Percentiles rank a stretch among this genome's conserved stretches.
Conservation (phyloP, 2,888 invertebrate species). For the Drosophila prostipennis region DNA sequence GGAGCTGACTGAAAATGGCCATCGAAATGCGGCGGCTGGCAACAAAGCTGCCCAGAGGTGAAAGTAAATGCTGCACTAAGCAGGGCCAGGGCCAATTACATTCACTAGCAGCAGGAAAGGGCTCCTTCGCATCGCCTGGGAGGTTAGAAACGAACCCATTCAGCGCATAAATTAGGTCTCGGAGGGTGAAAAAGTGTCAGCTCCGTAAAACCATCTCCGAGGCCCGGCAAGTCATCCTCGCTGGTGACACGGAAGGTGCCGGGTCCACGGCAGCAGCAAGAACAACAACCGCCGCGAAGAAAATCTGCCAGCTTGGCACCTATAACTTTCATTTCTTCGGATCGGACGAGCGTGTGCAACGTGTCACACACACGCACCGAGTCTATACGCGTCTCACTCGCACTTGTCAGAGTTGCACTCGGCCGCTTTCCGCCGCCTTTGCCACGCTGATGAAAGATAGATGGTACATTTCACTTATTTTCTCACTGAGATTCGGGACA, state of each 20-base stretch:
- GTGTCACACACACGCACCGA: slow-evolving; percentile 65
- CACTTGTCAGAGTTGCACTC: slow-evolving; percentile 56
- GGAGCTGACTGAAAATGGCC: slow-evolving; percentile 17
- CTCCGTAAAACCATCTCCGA: neutral
- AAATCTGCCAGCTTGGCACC: slow-evolving; percentile 84
- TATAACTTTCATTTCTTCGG: slow-evolving; percentile 81
- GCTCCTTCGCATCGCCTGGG: slow-evolving; percentile 14
- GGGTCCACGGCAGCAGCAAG: slow-evolving; percentile 31
- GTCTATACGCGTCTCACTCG: slow-evolving; percentile 65
- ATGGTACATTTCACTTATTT: neutral
- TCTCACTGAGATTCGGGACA: slow-evolving; percentile 13
- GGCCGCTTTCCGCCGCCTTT: slow-evolving; percentile 51
- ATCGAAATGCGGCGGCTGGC: neutral
- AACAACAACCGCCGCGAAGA: slow-evolving; percentile 39
- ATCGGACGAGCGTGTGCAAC: slow-evolving; percentile 64
- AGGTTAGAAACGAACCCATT: slow-evolving; percentile 72
- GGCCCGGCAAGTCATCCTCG: slow-evolving; percentile 18
- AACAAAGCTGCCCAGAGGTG: neutral
- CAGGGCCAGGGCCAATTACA: neutral
- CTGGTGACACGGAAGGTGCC: slow-evolving; percentile 26
- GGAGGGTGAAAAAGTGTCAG: neutral
- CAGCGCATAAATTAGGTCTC: neutral
- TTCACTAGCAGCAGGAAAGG: slow-evolving; percentile 6
- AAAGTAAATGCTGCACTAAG: neutral
- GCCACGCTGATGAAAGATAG: slow-evolving; percentile 70